phyloP scores from a whole-genome alignment of 2,113 vertebrate species.

The Oreochromis spilurus region DNA sequence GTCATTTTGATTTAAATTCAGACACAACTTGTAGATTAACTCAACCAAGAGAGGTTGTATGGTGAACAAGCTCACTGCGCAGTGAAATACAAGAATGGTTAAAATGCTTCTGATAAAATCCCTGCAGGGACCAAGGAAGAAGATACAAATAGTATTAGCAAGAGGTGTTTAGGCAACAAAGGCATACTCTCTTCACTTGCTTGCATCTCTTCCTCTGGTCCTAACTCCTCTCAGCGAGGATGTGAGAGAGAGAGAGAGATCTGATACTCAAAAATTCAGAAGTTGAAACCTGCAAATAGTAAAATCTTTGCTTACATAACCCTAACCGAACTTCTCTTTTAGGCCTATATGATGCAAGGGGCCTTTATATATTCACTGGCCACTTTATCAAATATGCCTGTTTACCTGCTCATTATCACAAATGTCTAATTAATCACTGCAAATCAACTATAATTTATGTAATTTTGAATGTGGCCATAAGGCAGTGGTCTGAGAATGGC shows the following conservation, averaged over 20 bases:
- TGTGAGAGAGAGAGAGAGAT: background rate
- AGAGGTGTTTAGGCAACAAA: background rate
- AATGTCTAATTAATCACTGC: background rate
- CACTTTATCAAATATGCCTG: too few relatives aligned
- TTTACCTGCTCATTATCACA: background rate
- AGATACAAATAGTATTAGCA: background rate
- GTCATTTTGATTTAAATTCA: background rate
- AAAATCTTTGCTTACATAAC: background rate
- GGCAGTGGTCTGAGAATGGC: background rate
- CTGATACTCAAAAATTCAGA: background rate
- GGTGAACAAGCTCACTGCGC: background rate
- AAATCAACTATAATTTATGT: background rate
- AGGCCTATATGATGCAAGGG: background rate
- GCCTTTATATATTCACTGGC: too few relatives aligned
- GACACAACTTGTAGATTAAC: background rate
- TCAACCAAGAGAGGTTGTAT: background rate
- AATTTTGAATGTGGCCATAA: background rate
- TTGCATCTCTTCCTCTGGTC: background rate
- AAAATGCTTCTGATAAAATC: background rate
- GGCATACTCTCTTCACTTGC: background rate
- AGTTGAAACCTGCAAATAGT: background rate
- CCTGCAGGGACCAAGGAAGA: background rate
- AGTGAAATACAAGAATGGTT: background rate
- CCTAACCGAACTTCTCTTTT: background rate
- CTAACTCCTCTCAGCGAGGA: background rate